Percentiles rank a stretch among this genome's conserved stretches.
These are phyloP conservation scores for Babyrousa celebensis DNA, from an alignment of 2,797 vertebrate species.

Conservation along the genomic window DNA sequence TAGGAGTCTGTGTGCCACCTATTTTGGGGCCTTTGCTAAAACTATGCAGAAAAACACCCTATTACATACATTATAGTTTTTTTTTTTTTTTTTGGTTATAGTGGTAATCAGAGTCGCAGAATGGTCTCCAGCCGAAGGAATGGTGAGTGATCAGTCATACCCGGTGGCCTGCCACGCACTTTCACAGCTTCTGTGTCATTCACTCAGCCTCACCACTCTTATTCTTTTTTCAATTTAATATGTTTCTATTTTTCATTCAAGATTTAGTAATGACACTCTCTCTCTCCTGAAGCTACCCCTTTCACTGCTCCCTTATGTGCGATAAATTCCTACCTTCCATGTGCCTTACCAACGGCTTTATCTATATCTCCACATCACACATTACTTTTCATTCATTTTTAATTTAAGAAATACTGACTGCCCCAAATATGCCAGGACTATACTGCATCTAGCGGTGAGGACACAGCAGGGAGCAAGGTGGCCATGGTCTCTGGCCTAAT, in stretches of 20 bases:
- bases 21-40: background rate
- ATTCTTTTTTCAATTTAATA: background rate
- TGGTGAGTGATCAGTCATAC: background rate
- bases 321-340: background rate
- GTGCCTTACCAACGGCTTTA: background rate
- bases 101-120: background rate
- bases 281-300: background rate
- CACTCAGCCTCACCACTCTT: background rate
- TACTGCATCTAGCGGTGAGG: background rate
- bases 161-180: background rate
- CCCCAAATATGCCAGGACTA: background rate
- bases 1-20: background rate
- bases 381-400: slow-evolving; percentile 18
- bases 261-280: background rate
- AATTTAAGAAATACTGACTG: background rate
- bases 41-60: background rate
- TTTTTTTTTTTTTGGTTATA: background rate
- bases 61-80: background rate
- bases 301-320: background rate
- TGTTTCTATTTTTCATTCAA: background rate
- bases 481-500: background rate
- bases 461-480: background rate
- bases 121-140: background rate
- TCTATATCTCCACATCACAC: background rate
- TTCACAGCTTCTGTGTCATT: background rate